Evolutionary conservation across 1,140 invertebrate species (phyloP).

Genomic region (Drosophila sproati): DNA sequence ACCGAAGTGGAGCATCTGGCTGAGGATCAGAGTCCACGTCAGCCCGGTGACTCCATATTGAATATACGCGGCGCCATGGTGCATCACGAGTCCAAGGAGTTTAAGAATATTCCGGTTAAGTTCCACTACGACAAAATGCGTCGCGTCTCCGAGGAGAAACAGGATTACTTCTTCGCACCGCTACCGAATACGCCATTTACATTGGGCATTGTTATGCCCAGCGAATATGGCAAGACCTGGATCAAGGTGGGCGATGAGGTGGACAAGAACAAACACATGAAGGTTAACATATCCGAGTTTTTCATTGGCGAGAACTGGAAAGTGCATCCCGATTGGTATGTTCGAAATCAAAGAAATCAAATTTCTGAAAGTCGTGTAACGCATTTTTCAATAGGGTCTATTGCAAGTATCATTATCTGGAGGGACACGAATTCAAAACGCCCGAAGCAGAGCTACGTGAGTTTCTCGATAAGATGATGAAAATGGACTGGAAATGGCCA

Average conservation of each 20-base stretch:
- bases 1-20: slow-evolving; percentile 96
- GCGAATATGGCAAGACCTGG: slow-evolving; percentile 91
- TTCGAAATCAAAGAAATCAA: background rate
- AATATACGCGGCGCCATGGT: slow-evolving; percentile 90
- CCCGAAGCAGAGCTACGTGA: slow-evolving; percentile 91
- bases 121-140: slow-evolving; percentile 93
- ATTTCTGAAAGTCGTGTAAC: background rate
- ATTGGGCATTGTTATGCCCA: slow-evolving; percentile 89
- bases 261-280: slow-evolving; percentile 87
- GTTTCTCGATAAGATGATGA: slow-evolving; percentile 89
- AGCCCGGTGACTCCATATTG: slow-evolving; percentile 85
- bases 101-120: slow-evolving; percentile 89
- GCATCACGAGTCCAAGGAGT: slow-evolving; percentile 88
- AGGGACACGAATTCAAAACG: slow-evolving; percentile 89
- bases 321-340: slow-evolving; percentile 94
- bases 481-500: slow-evolving; percentile 86
- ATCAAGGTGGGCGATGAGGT: slow-evolving; percentile 90
- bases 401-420: slow-evolving; percentile 93
- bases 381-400: slow-evolving; percentile 87
- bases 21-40: slow-evolving; percentile 85
- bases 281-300: slow-evolving; percentile 89
- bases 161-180: slow-evolving; percentile 93
- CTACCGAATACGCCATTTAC: slow-evolving; percentile 94
- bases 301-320: slow-evolving; percentile 91
- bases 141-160: slow-evolving; percentile 91